phyloP scores from a whole-genome alignment of 2,888 invertebrate species.

The Caenorhabditis zanzibari region DNA sequence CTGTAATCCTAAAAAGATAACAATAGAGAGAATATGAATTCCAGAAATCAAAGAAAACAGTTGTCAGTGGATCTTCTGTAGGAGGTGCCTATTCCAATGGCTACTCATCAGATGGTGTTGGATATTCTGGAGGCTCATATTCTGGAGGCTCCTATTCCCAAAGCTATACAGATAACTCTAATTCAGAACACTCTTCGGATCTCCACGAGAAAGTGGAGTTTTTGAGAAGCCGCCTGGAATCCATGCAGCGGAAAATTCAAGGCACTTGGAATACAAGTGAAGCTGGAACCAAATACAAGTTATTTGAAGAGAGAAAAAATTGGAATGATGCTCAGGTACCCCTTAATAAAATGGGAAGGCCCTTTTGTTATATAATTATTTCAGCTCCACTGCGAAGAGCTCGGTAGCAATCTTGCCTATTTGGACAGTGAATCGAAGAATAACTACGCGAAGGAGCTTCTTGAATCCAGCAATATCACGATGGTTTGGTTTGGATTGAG shows the following conservation, averaged over 20 bases:
- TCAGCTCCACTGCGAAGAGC: constrained; percentile 45
- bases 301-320: constrained; percentile 46
- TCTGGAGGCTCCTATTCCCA: neutral
- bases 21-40: no score
- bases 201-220: constrained; percentile 20
- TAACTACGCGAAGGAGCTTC: constrained; percentile 22
- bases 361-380: no score
- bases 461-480: constrained; percentile 7
- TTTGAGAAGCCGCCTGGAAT: neutral
- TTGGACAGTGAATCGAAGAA: constrained; percentile 56
- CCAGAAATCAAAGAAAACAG: constrained; percentile 1
- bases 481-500: constrained; percentile 51
- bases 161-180: neutral
- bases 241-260: constrained; percentile 23
- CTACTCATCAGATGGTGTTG: neutral
- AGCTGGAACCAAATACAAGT: constrained; percentile 50
- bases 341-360: neutral
- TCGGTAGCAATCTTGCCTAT: constrained; percentile 46
- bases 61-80: neutral
- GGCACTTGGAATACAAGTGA: constrained; percentile 54
- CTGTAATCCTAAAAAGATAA: no score
- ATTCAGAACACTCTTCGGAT: neutral
- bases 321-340: constrained; percentile 62
- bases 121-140: constrained; percentile 1
- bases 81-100: neutral